phyloP scores from a whole-genome alignment of 2,113 vertebrate species.

The Campylomormyrus tamandua region DNA sequence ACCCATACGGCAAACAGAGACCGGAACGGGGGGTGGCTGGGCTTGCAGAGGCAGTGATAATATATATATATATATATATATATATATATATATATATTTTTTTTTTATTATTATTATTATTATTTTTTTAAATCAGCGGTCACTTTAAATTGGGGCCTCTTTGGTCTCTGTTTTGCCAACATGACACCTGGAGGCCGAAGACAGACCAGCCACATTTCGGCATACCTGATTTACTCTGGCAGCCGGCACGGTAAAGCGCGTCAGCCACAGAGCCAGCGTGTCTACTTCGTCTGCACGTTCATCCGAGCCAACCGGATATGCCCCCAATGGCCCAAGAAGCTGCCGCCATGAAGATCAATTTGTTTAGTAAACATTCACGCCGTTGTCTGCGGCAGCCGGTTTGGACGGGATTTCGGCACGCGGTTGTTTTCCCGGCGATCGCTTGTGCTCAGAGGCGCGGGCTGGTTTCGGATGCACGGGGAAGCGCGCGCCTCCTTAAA shows the following conservation, averaged over 20 bases:
- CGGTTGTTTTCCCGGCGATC: background rate
- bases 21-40: background rate
- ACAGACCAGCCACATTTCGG: background rate
- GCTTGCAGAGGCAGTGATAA: background rate
- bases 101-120: background rate
- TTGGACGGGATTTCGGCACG: background rate
- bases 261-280: background rate
- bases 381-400: background rate
- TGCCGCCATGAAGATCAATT: background rate
- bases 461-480: background rate
- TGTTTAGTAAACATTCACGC: conserved; percentile 5
- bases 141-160: background rate
- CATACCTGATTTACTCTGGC: background rate
- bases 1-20: background rate
- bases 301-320: background rate
- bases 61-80: no score
- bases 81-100: no score
- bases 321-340: background rate
- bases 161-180: background rate
- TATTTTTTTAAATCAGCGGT: no score
- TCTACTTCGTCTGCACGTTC: background rate
- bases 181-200: background rate
- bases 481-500: background rate
- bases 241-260: background rate
- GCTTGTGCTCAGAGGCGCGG: background rate